These are phyloP conservation scores for Celastrina argiolus DNA, from an alignment of 2,888 invertebrate species.

Conservation along the genomic window DNA sequence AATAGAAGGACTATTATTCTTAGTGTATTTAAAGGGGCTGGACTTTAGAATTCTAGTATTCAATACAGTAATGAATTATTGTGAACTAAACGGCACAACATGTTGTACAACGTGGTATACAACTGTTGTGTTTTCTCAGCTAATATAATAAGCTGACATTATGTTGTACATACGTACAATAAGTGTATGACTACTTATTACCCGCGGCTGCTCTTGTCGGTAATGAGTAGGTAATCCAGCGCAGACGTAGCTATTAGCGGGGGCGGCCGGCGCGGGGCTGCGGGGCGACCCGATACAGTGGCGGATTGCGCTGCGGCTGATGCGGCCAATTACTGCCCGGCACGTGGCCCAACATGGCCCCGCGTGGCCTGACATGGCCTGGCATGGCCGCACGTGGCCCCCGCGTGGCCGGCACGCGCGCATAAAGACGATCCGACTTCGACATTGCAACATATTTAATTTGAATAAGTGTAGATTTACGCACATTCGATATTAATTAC, in stretches of 20 bases:
- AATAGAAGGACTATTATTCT: no score
- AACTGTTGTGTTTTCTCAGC: no score
- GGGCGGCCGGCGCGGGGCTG: slow-evolving; percentile 23
- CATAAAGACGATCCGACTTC: neutral
- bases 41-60: no score
- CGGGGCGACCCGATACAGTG: slow-evolving; percentile 37
- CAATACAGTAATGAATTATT: no score
- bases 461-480: slow-evolving; percentile 3
- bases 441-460: slow-evolving; percentile 17
- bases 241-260: slow-evolving; percentile 24
- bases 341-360: slow-evolving; percentile 25
- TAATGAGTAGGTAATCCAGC: neutral
- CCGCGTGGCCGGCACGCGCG: slow-evolving; percentile 33
- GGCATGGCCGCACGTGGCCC: slow-evolving; percentile 38
- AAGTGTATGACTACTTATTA: slow-evolving; percentile 8
- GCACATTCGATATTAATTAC: slow-evolving; percentile 13
- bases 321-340: neutral
- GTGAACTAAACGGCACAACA: no score
- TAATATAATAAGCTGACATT: neutral
- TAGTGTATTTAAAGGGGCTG: no score
- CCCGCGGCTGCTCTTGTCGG: neutral
- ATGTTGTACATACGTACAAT: no score
- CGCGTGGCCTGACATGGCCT: slow-evolving; percentile 33
- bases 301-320: neutral
- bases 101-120: no score